Evolutionary conservation across 2,888 invertebrate species (phyloP).

Genomic region (Esperia sulphurella): DNA sequence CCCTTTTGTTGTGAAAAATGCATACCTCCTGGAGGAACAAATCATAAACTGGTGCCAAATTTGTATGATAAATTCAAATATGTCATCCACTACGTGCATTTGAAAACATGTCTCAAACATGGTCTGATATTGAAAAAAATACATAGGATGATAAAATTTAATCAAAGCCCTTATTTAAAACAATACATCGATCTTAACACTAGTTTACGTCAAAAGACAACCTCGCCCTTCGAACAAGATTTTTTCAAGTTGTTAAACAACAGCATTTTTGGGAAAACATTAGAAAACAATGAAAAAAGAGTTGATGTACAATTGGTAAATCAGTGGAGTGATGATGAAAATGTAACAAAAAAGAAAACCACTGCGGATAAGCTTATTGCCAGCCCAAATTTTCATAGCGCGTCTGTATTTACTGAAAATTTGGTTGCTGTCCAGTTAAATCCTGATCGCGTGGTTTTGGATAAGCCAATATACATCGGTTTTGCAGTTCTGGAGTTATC

Average conservation of each 20-base stretch:
- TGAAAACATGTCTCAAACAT: constrained; percentile 26
- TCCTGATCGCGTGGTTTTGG: constrained; percentile 4
- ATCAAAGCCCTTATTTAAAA: no score
- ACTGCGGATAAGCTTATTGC: no score
- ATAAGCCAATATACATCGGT: constrained; percentile 10
- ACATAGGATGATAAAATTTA: constrained; percentile 19
- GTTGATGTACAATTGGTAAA: no score
- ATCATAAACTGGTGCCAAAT: constrained; percentile 12
- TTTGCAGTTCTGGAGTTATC: constrained; percentile 11
- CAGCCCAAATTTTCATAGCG: no score
- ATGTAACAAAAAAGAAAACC: no score
- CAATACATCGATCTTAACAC: no score
- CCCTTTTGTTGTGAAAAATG: constrained; percentile 13
- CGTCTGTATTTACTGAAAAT: constrained; percentile 10
- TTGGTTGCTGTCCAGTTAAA: constrained; percentile 9
- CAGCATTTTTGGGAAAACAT: constrained; percentile 10
- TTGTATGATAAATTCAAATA: constrained; percentile 26
- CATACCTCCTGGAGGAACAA: constrained; percentile 9
- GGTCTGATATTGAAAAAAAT: constrained; percentile 23
- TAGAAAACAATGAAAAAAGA: no score
- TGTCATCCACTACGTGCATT: constrained; percentile 28
- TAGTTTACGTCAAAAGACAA: no score
- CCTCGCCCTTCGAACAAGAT: no score
- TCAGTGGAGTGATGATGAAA: no score
- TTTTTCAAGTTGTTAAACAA: constrained; percentile 6